Percentiles rank a stretch among this genome's conserved stretches.
Conservation (phyloP, 2,797 vertebrate genomes). For the Anguilla megastoma region DNA sequence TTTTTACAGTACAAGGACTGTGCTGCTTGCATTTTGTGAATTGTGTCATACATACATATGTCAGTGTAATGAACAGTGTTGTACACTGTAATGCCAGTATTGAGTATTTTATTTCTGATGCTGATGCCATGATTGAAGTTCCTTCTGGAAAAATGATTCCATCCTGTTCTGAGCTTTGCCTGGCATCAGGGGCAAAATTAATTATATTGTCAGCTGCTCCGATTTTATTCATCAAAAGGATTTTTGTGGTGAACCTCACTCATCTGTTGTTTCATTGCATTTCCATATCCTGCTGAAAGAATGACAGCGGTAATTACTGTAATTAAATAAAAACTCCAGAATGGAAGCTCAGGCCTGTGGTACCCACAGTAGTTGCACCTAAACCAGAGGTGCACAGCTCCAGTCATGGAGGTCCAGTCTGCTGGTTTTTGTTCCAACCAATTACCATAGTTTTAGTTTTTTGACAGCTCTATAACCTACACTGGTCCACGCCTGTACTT, state of each 20-base stretch:
- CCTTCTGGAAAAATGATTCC: neutral
- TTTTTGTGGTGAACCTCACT: neutral
- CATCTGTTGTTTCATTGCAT: neutral
- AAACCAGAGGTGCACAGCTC: neutral
- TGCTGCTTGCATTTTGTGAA: neutral
- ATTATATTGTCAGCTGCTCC: neutral
- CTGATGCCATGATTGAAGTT: neutral
- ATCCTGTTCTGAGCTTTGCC: neutral
- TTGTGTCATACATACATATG: neutral
- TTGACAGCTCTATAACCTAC: too few relatives aligned
- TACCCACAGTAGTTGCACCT: neutral
- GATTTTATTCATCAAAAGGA: neutral
- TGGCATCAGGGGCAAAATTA: neutral
- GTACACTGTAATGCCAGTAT: too few relatives aligned
- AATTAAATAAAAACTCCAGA: neutral
- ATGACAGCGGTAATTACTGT: neutral
- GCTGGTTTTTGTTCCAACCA: too few relatives aligned
- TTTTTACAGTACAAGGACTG: neutral
- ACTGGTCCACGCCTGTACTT: too few relatives aligned
- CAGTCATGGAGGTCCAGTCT: too few relatives aligned
- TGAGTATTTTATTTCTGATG: neutral
- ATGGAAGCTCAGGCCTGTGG: neutral
- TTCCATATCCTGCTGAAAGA: neutral
- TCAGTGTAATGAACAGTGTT: neutral
- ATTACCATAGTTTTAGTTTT: too few relatives aligned